These are phyloP conservation scores for Progne subis DNA, from an alignment of 2,113 vertebrate genomes.

Conservation along the genomic window DNA sequence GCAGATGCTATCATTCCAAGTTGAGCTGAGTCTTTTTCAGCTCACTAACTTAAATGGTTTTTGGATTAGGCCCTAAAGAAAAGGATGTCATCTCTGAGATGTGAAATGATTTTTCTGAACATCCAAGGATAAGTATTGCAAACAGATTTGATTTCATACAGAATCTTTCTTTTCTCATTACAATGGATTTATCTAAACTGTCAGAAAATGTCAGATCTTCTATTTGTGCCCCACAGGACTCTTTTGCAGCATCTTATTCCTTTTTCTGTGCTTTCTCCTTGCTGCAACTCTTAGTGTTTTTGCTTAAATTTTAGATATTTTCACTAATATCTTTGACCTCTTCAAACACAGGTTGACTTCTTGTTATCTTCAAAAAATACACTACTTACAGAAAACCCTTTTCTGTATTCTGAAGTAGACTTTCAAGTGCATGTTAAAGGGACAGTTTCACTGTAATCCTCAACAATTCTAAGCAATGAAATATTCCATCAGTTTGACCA, in stretches of 20 bases:
- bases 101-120: slow-evolving; percentile 55
- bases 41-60: slow-evolving; percentile 31
- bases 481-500: neutral
- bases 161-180: slow-evolving; percentile 65
- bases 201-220: slow-evolving; percentile 55
- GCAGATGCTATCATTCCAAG: slow-evolving; percentile 33
- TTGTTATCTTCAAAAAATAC: neutral
- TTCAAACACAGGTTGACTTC: neutral
- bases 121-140: slow-evolving; percentile 48
- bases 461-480: neutral
- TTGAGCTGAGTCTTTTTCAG: slow-evolving; percentile 50
- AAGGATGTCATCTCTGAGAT: slow-evolving; percentile 45
- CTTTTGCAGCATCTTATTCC: neutral
- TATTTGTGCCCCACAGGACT: slow-evolving; percentile 21
- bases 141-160: slow-evolving; percentile 54
- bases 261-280: neutral
- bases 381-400: neutral
- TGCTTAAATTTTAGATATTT: slow-evolving; percentile 21
- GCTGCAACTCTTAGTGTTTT: neutral
- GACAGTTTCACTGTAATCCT: neutral
- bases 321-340: slow-evolving; percentile 28
- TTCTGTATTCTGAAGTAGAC: neutral
- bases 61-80: slow-evolving; percentile 60
- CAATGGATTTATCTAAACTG: slow-evolving; percentile 62
- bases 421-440: neutral